phyloP scores from a whole-genome alignment of 2,888 invertebrate genomes.

The Gastrophysa polygoni region DNA sequence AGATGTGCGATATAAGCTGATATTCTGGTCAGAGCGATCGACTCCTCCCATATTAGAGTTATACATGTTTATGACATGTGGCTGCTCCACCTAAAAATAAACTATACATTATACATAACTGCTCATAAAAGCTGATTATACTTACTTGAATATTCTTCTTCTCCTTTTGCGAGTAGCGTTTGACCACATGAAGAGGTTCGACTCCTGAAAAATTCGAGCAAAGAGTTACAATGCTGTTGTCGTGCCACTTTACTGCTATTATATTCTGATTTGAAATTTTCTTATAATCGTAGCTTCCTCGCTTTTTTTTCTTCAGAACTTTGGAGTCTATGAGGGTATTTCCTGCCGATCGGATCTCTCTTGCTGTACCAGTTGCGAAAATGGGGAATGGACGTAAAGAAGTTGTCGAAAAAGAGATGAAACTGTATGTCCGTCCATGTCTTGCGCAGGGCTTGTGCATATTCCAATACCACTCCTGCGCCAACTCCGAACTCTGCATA shows the following conservation, averaged over 20 bases:
- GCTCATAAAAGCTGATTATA: background rate
- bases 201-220: conserved; percentile 9
- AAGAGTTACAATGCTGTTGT: conserved; percentile 34
- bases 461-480: conserved; percentile 10
- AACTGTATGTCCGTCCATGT: conserved; percentile 9
- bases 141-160: background rate
- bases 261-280: conserved; percentile 6
- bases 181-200: conserved; percentile 1
- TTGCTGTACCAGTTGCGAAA: conserved; percentile 26
- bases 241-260: conserved; percentile 29
- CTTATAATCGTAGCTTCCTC: conserved; percentile 25
- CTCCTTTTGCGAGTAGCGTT: conserved; percentile 3
- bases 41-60: conserved; percentile 44
- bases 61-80: conserved; percentile 34
- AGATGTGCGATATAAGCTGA: conserved; percentile 36
- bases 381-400: conserved; percentile 25
- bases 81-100: conserved; percentile 24
- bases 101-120: conserved; percentile 1
- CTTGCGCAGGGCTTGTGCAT: conserved; percentile 15
- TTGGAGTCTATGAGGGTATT: conserved; percentile 10
- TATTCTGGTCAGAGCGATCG: conserved; percentile 41
- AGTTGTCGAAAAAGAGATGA: conserved; percentile 26
- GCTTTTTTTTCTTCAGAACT: conserved; percentile 23
- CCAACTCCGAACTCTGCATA: conserved; percentile 13
- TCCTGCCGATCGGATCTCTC: conserved; percentile 20